Base-by-base conservation (phyloP, 53 echinoderm and acorn worm species). In the Henricia sp. region DNA sequence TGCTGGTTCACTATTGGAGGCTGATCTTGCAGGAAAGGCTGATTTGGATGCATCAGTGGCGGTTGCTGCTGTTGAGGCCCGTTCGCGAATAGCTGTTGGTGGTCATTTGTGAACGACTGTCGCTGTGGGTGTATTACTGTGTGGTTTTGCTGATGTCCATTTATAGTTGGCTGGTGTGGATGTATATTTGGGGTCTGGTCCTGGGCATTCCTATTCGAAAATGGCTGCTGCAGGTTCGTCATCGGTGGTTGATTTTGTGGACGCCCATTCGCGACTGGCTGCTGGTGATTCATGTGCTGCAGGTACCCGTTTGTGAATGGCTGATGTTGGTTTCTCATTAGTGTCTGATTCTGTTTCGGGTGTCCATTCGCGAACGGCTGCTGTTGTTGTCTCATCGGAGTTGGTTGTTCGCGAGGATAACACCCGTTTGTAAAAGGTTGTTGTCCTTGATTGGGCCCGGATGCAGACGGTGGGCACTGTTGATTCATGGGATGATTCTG, bases 51-150 rank as follows among this genome's bases (percentile, higher is more conserved):
- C 67, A 67, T 37, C 39, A 67, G 20, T 3, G 67, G 67, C 4
- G 39, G 17, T 38, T 67, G 67, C 19, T 37, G 37, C 3, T 67
- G 38, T 21, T n/a, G 67, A 67, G 20, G 20, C 39, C 67, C 37
- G 19, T 37, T 67, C 21, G 32, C 67, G 67, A 67, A 67, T 39
- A 39, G 67, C 23, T 67, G n/a, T n/a, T n/a, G n/a, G n/a, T n/a
- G n/a, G n/a, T n/a, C n/a, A n/a, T n/a, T n/a, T n/a, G n/a, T n/a
- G n/a, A n/a, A n/a, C n/a, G n/a, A n/a, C n/a, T n/a, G n/a, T n/a
- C n/a, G 67, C 39, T 67, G 67, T 2, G 37, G 26, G 6, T 28
- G 26, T 32, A 9, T 54, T 17, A 4, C 3, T 21, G 20, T n/a
- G 3, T 26, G 60, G 26, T 59, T 32, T 32, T 59, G 25, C 60